Evolutionary conservation across 2,888 invertebrate genomes (phyloP).

Genomic region (Platerodrilus igneus): DNA sequence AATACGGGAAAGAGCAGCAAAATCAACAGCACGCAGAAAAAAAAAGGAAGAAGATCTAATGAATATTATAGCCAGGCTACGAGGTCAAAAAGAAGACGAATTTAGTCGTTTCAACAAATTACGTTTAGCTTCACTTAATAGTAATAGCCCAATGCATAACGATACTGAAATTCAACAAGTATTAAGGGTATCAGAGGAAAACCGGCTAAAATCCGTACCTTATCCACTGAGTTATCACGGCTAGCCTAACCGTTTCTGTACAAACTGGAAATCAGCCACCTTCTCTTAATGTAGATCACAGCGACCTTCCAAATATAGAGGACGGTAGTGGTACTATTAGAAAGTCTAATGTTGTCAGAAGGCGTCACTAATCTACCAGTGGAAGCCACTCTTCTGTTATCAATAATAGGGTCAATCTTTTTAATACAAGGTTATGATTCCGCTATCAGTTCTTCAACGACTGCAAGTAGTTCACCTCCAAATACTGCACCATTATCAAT

Average conservation of each 20-base stretch:
- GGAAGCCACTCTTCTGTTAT: slow-evolving; percentile 51
- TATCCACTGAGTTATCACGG: slow-evolving; percentile 64
- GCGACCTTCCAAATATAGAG: slow-evolving; percentile 66
- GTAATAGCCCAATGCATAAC: slow-evolving; percentile 50
- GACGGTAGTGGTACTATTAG: slow-evolving; percentile 47
- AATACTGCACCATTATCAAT: slow-evolving; percentile 45
- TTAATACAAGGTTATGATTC: slow-evolving; percentile 53
- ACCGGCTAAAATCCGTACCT: slow-evolving; percentile 58
- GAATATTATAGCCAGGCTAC: slow-evolving; percentile 54
- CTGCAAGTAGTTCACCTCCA: slow-evolving; percentile 52
- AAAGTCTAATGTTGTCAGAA: slow-evolving; percentile 41
- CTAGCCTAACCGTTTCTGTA: slow-evolving; percentile 72
- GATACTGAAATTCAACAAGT: slow-evolving; percentile 51
- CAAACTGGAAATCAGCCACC: slow-evolving; percentile 35
- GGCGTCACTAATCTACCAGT: slow-evolving; percentile 49
- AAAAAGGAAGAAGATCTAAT: slow-evolving; percentile 46
- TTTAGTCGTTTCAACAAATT: slow-evolving; percentile 31
- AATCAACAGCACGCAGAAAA: slow-evolving; percentile 45
- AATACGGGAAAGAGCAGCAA: slow-evolving; percentile 44
- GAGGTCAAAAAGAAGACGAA: slow-evolving; percentile 43
- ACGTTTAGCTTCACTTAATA: slow-evolving; percentile 45
- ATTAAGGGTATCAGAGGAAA: slow-evolving; percentile 34
- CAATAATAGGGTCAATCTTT: slow-evolving; percentile 46
- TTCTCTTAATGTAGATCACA: slow-evolving; percentile 55
- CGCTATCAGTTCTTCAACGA: slow-evolving; percentile 61